phyloP scores from a whole-genome alignment of 2,113 vertebrate genomes.

The Ascaphus truei region DNA sequence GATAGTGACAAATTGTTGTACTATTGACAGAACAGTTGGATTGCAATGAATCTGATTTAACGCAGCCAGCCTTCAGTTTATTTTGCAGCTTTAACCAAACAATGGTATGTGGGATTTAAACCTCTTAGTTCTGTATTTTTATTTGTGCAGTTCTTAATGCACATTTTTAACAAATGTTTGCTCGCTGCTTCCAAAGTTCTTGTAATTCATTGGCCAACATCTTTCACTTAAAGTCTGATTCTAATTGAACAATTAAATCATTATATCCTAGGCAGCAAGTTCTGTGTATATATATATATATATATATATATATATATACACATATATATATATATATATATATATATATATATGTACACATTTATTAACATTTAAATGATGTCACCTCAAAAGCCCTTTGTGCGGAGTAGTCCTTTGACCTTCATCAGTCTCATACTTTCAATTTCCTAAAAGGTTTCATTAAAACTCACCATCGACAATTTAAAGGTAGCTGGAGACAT shows the following conservation, averaged over 20 bases:
- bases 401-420: neutral
- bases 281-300: conserved; percentile 30
- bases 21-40: conserved; percentile 59
- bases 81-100: too few relatives aligned
- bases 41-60: conserved; percentile 50
- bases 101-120: too few relatives aligned
- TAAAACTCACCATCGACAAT: rapidly evolving
- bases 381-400: conserved; percentile 32
- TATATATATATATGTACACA: conserved; percentile 29
- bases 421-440: neutral
- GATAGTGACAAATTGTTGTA: conserved; percentile 55
- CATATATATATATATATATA: neutral
- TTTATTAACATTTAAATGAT: conserved; percentile 35
- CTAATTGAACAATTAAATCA: conserved; percentile 27
- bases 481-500: conserved; percentile 17
- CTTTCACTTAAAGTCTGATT: conserved; percentile 33
- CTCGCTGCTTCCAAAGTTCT: conserved; percentile 6
- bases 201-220: conserved; percentile 19
- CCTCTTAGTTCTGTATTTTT: conserved; percentile 15
- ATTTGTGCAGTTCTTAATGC: conserved; percentile 12
- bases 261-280: conserved; percentile 15
- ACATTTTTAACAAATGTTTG: conserved; percentile 3
- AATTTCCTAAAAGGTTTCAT: neutral
- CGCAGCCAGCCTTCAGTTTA: conserved; percentile 35
- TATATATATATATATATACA: conserved; percentile 35